These are phyloP conservation scores for Urocolius indicus DNA, from an alignment of 2,113 vertebrate species.

Conservation along the genomic window DNA sequence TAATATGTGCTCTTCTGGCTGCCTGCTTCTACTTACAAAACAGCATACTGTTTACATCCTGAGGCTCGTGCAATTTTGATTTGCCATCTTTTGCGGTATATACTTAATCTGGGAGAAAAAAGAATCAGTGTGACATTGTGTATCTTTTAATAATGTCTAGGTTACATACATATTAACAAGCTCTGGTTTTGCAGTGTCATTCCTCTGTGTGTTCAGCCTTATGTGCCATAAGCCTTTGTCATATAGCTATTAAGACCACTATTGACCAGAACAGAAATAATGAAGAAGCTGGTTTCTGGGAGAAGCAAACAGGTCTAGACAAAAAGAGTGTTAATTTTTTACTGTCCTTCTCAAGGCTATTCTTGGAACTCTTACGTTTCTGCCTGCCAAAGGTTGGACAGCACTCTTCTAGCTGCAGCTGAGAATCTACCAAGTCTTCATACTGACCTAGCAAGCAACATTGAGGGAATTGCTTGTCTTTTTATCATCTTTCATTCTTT, in stretches of 20 bases:
- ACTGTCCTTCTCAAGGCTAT: not conserved
- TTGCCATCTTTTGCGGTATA: not conserved
- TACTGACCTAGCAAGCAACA: not conserved
- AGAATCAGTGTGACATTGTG: not conserved
- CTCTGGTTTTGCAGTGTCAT: slow-evolving; percentile 38
- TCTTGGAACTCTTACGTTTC: not conserved
- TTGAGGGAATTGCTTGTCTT: not conserved
- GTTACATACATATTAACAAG: not conserved
- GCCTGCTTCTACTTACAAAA: slow-evolving; percentile 1
- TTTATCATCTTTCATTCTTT: not conserved
- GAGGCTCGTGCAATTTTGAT: slow-evolving; percentile 30
- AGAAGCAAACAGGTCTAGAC: not conserved
- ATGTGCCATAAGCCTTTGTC: not conserved
- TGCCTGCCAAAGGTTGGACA: not conserved
- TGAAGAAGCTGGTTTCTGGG: not conserved
- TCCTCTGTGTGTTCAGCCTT: slow-evolving; percentile 9
- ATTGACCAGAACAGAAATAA: not conserved
- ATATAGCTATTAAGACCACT: not conserved
- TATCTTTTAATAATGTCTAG: not conserved
- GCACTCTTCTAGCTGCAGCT: not conserved
- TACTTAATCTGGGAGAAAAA: not conserved
- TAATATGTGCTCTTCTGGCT: slow-evolving; percentile 40
- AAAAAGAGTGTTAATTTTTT: not conserved
- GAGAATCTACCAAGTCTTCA: not conserved
- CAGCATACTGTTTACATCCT: slow-evolving; percentile 1